phyloP scores from a whole-genome alignment of 2,113 vertebrate genomes.

The Grantiella picta region DNA sequence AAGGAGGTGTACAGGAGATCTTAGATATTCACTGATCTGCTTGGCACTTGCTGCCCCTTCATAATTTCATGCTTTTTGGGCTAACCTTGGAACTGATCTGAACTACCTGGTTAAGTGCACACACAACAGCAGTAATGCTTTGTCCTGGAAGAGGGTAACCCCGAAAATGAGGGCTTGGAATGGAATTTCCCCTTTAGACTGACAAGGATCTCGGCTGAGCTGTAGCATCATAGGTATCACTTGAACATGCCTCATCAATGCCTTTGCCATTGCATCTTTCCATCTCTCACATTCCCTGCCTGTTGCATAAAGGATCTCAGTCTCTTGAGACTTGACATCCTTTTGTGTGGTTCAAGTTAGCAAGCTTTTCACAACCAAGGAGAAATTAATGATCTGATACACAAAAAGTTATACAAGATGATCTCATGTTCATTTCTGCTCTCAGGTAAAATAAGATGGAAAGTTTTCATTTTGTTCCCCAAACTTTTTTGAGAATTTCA shows the following conservation, averaged over 20 bases:
- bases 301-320: background rate
- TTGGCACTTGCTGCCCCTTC: background rate
- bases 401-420: background rate
- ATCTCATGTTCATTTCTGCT: background rate
- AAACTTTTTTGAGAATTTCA: background rate
- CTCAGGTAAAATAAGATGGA: background rate
- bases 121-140: background rate
- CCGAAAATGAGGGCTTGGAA: background rate
- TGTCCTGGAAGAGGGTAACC: background rate
- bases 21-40: background rate
- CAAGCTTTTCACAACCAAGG: background rate
- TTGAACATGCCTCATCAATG: background rate
- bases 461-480: background rate
- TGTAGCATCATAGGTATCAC: background rate
- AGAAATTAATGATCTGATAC: background rate
- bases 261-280: background rate
- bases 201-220: background rate
- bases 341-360: background rate
- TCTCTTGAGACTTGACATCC: background rate
- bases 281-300: background rate
- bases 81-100: background rate
- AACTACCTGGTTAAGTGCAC: background rate
- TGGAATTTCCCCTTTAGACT: background rate
- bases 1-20: background rate
- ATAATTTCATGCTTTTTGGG: background rate